Evolutionary conservation across 2,113 vertebrate species (phyloP), one percentile per base, ranked within the genome.

Genomic region (Oncorhynchus gorbuscha): DNA sequence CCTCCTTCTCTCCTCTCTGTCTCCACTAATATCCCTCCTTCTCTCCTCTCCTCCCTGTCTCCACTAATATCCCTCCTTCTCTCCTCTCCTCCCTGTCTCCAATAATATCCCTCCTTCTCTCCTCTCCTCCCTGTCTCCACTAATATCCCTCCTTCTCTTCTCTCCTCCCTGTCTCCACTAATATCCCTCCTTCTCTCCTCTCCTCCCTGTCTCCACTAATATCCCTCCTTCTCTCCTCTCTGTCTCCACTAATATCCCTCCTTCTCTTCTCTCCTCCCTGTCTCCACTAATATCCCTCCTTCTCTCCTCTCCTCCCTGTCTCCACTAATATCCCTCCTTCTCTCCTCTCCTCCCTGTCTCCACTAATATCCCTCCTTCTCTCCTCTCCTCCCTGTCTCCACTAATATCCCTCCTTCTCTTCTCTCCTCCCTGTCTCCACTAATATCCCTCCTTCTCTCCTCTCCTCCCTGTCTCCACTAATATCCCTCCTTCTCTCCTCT

Each of bases 21-120:
- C 26, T 28, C 26, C 26, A 28, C 26, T 28, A 28, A 28, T 28
- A 28, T 28, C 26, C 26, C 26, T 28, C 26, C 26, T 28, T 24
- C 24, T 24, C 24, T 24, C 1, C 1, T 30, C 49, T 14, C 49
- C 39, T 62, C 13, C 49, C 39, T 22, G 22, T 49, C 12, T 55
- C 7, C 18, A 48, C 26, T 59, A 24, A 12, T 26, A 24, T 1
- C 7, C 35, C 18, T 24, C 20, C 6, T 3, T 24, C 20, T 4
- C 2, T 69, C 72, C 24, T 58, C 65, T 76, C 49, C 7, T 78
- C 66, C 94, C 58, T n/a, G 22, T 45, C 9, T 49, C 13, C 16
- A 45, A 24, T 55, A 24, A 13, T 26, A 26, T 1, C 13, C 32
- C 26, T 26, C 26, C 26, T 26, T 26, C 26, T 26, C 28, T 62